phyloP scores from a whole-genome alignment of 2,113 vertebrate species.

The Irena cyanogastra region DNA sequence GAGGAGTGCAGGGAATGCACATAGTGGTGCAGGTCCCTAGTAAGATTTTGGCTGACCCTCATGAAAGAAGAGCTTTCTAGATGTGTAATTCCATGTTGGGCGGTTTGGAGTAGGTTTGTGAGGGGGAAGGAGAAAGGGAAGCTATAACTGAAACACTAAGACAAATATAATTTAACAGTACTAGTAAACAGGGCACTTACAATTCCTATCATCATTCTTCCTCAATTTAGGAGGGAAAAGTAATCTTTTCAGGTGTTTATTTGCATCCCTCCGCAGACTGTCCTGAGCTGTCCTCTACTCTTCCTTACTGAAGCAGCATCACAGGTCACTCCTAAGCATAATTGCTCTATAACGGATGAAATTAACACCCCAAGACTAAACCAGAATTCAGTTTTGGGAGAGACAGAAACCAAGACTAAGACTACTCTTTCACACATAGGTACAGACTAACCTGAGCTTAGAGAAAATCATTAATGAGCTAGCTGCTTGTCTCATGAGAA shows the following conservation, averaged over 20 bases:
- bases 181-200: background rate
- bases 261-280: background rate
- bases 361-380: background rate
- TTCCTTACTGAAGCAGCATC: background rate
- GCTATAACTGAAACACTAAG: background rate
- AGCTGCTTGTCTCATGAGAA: background rate
- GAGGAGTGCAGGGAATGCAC: background rate
- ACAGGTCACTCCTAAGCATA: background rate
- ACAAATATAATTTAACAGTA: background rate
- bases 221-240: background rate
- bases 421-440: background rate
- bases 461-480: background rate
- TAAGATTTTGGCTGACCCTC: background rate
- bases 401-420: background rate
- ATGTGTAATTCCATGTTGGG: background rate
- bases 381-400: background rate
- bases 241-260: background rate
- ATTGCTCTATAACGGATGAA: background rate
- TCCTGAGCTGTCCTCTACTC: background rate
- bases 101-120: background rate
- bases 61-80: background rate
- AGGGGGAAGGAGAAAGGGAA: background rate
- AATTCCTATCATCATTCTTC: background rate
- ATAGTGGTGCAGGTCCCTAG: rapidly evolving
- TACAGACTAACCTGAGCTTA: background rate